Evolutionary conservation across 2,888 invertebrate species (phyloP).

Genomic region (Luperina nickerlii): DNA sequence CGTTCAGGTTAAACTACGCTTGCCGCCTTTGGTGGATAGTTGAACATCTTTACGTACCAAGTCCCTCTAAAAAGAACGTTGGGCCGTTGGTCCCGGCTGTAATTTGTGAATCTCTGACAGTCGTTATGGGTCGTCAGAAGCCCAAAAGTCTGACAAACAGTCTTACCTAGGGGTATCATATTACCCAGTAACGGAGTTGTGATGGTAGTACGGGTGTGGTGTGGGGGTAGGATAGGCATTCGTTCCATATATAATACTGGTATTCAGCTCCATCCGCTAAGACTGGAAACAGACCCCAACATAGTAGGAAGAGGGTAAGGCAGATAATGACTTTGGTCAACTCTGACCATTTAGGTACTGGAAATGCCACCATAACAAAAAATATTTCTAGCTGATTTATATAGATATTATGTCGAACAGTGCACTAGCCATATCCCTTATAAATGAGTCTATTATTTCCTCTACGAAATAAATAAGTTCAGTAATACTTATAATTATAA

Average conservation of each 20-base stretch:
- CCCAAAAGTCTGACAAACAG: not conserved
- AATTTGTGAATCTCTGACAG: not conserved
- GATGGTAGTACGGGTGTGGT: not conserved
- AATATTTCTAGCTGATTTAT: not conserved
- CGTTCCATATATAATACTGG: not conserved
- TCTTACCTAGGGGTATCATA: not conserved
- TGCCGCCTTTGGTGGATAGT: not conserved
- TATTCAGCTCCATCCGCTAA: not conserved
- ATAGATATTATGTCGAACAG: slow-evolving; percentile 2
- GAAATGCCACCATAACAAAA: not conserved
- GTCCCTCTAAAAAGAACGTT: not conserved
- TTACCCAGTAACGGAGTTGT: not conserved
- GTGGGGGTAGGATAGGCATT: too few relatives aligned
- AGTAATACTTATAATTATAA: slow-evolving; percentile 26
- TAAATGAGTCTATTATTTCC: slow-evolving; percentile 10
- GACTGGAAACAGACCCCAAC: not conserved
- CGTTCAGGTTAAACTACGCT: not conserved
- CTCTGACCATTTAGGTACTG: not conserved
- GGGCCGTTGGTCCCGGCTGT: not conserved
- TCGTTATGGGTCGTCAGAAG: not conserved
- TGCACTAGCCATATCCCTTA: slow-evolving; percentile 3
- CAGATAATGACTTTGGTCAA: not conserved
- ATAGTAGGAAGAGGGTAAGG: not conserved
- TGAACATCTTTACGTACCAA: not conserved
- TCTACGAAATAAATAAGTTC: not conserved